Evolutionary conservation across 2,888 invertebrate genomes (phyloP).

Genomic region (Apamea epomidion): DNA sequence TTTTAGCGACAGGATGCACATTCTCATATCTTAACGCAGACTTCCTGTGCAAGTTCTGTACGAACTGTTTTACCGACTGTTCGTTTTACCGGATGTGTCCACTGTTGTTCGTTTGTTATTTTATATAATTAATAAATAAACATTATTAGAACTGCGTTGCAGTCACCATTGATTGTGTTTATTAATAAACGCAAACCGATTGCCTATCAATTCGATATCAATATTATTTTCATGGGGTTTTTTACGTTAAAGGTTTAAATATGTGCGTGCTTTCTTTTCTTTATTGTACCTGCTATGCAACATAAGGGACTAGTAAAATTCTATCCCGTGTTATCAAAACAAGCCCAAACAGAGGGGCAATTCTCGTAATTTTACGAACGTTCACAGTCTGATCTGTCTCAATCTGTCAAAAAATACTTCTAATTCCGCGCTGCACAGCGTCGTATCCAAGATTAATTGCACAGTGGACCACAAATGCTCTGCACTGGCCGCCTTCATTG

Average conservation of each 20-base stretch:
- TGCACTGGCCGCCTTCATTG: too few relatives aligned
- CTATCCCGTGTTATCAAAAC: background rate
- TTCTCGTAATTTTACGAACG: too few relatives aligned
- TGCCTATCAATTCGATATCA: slow-evolving; percentile 24
- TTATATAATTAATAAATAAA: slow-evolving; percentile 47
- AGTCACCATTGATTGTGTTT: slow-evolving; percentile 50
- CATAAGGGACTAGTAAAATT: background rate
- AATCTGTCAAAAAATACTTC: too few relatives aligned
- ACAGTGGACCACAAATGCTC: too few relatives aligned
- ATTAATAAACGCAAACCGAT: slow-evolving; percentile 46
- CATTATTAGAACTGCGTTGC: slow-evolving; percentile 47
- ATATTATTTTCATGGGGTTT: background rate
- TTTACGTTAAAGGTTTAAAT: background rate
- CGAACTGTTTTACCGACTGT: slow-evolving; percentile 50
- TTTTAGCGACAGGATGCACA: slow-evolving; percentile 78
- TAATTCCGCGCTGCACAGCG: too few relatives aligned
- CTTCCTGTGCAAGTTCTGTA: slow-evolving; percentile 72
- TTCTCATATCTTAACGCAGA: slow-evolving; percentile 78
- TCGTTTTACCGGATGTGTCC: slow-evolving; percentile 46
- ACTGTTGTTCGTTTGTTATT: slow-evolving; percentile 39
- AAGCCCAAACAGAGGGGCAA: too few relatives aligned
- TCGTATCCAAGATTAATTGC: too few relatives aligned
- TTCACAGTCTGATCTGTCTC: too few relatives aligned
- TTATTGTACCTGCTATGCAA: background rate
- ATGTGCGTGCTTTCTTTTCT: background rate